Evolutionary conservation across 2,888 invertebrate genomes (phyloP).

Genomic region (Cancer borealis): DNA sequence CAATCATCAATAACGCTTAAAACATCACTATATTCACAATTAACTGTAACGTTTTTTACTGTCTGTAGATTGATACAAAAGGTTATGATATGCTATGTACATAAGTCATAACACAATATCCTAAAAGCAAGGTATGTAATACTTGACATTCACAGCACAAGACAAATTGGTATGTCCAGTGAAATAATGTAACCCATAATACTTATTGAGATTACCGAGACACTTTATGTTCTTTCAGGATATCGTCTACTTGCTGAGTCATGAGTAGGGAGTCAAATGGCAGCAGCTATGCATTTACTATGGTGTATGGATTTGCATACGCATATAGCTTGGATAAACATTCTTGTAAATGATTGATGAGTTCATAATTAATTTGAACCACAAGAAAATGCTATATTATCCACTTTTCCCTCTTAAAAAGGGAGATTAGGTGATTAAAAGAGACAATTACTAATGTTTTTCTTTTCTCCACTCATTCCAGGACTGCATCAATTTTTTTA

Average conservation of each 20-base stretch:
- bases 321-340: neutral
- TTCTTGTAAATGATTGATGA: neutral
- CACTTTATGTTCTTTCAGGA: neutral
- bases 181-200: neutral
- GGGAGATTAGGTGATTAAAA: neutral
- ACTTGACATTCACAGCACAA: neutral
- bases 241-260: neutral
- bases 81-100: neutral
- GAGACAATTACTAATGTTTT: neutral
- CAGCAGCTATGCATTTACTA: conserved; percentile 2
- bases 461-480: neutral
- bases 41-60: neutral
- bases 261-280: neutral
- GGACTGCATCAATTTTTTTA: neutral
- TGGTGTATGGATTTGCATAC: neutral
- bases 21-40: neutral
- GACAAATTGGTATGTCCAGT: neutral
- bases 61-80: neutral
- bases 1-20: neutral
- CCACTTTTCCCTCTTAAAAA: neutral
- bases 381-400: neutral
- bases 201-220: neutral
- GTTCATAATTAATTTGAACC: neutral
- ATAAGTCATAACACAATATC: neutral
- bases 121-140: neutral